phyloP scores from a whole-genome alignment of 2,113 vertebrate species.

The Eonycteris spelaea region DNA sequence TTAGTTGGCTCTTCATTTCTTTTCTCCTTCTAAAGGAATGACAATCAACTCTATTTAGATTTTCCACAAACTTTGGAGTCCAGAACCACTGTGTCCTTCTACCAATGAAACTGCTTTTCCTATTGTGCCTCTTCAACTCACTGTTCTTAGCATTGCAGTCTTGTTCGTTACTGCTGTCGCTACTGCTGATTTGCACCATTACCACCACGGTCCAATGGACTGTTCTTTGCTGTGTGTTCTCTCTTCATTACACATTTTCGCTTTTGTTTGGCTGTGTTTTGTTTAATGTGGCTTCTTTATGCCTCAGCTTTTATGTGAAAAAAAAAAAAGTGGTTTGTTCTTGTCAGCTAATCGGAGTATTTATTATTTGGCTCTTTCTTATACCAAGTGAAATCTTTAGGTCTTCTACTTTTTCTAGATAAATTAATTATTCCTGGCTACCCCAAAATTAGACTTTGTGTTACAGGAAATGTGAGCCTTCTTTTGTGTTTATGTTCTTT shows the following conservation, averaged over 20 bases:
- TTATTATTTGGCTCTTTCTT: not conserved
- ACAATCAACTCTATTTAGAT: not conserved
- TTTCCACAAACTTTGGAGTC: not conserved
- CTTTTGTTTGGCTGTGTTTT: not conserved
- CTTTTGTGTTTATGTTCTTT: conserved; percentile 33
- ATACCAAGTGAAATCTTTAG: not conserved
- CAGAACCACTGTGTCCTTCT: not conserved
- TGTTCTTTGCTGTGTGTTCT: not conserved
- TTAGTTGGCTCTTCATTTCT: not conserved
- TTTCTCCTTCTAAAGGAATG: not conserved
- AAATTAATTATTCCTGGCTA: not conserved
- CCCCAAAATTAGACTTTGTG: not conserved
- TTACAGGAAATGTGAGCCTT: not conserved
- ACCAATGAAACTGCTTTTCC: not conserved
- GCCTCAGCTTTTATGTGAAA: not conserved
- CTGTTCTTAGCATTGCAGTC: not conserved
- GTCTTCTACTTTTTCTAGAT: not conserved
- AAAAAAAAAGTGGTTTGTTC: not conserved
- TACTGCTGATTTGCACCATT: not conserved
- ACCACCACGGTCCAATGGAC: not conserved
- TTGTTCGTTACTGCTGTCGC: not conserved
- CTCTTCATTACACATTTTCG: not conserved
- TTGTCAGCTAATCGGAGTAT: not conserved
- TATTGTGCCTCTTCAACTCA: not conserved
- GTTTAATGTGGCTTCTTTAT: not conserved